Evolutionary conservation across 2,113 vertebrate genomes (phyloP).

Genomic region (Poeciliopsis retropinna): DNA sequence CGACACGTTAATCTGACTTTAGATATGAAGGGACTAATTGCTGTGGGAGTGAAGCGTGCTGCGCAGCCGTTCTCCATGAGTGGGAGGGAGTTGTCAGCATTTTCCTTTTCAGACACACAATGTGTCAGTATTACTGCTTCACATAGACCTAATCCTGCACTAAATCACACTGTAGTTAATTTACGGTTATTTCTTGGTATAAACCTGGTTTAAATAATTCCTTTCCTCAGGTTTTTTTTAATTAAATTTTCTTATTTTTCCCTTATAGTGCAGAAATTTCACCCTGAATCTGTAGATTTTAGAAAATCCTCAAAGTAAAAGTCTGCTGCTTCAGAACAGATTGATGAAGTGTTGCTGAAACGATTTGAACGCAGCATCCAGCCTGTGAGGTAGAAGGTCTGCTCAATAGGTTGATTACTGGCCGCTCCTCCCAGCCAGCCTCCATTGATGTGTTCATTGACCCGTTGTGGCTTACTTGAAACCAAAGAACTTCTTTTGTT

Average conservation of each 20-base stretch:
- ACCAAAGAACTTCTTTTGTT: background rate
- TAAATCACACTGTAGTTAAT: slow-evolving; percentile 16
- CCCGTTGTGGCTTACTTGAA: slow-evolving; percentile 8
- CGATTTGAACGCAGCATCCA: background rate
- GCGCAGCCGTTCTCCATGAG: background rate
- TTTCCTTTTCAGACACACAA: background rate
- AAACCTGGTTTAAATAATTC: slow-evolving; percentile 28
- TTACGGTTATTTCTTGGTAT: slow-evolving; percentile 29
- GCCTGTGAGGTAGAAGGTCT: slow-evolving; percentile 1
- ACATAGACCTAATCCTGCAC: slow-evolving; percentile 30
- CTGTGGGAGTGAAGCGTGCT: slow-evolving; percentile 5
- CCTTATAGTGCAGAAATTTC: too few species aligned
- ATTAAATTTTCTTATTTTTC: background rate
- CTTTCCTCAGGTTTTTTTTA: slow-evolving; percentile 22
- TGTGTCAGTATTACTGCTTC: background rate
- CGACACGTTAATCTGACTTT: slow-evolving; percentile 31
- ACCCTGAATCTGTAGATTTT: background rate
- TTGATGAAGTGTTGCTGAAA: slow-evolving; percentile 33
- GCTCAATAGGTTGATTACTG: slow-evolving; percentile 38
- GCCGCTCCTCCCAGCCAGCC: slow-evolving; percentile 6
- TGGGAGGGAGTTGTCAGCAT: background rate
- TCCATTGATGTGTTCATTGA: slow-evolving; percentile 25
- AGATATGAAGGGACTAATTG: slow-evolving; percentile 22
- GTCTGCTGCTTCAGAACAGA: slow-evolving; percentile 15
- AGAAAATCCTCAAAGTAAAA: background rate